These are phyloP conservation scores for Haliaeetus leucogaster DNA, from an alignment of 2,113 vertebrate species.

Conservation along the genomic window DNA sequence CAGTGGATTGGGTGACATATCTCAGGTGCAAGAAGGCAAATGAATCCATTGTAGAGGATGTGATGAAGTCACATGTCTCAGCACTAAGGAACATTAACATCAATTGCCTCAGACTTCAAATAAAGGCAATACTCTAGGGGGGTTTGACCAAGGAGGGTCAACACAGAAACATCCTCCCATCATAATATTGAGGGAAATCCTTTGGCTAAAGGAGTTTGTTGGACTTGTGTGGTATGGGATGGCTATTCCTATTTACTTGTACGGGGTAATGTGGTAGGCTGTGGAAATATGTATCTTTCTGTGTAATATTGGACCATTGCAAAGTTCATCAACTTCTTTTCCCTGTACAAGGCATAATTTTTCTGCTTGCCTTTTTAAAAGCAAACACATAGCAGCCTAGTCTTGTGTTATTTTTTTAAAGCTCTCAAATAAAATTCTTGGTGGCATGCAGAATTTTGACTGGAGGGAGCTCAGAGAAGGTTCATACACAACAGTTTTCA, in stretches of 20 bases:
- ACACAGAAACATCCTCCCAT: neutral
- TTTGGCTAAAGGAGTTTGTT: neutral
- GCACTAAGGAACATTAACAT: neutral
- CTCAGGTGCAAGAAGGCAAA: neutral
- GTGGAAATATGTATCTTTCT: neutral
- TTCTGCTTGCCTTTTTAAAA: neutral
- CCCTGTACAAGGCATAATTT: neutral
- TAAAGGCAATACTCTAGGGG: neutral
- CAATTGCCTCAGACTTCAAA: neutral
- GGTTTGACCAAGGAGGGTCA: neutral
- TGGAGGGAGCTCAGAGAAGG: neutral
- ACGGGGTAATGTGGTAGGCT: fast-evolving
- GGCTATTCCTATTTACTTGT: neutral
- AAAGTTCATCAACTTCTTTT: neutral
- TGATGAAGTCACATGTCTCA: neutral
- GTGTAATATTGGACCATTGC: neutral
- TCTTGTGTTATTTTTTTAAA: neutral
- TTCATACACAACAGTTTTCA: neutral
- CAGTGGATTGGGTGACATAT: neutral
- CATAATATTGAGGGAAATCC: neutral
- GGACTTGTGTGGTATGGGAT: neutral
- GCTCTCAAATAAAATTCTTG: neutral
- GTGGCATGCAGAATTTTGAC: neutral
- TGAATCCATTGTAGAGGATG: neutral
- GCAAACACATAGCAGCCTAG: neutral